phyloP scores from a whole-genome alignment of 2,888 invertebrate species.

The Drosophila macrothrix region DNA sequence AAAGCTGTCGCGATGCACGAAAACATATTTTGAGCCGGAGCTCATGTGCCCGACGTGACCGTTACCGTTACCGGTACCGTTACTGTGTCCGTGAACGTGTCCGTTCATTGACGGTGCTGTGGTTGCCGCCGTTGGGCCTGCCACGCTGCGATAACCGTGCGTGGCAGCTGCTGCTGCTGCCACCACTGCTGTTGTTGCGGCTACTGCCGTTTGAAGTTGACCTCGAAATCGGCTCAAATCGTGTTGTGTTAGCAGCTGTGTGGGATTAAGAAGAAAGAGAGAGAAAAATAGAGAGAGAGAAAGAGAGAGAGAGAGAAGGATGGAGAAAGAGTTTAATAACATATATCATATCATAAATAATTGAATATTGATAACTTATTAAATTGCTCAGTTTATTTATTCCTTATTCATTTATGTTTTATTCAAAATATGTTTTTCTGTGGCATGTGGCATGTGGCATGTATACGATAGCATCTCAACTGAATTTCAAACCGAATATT shows the following conservation, averaged over 20 bases:
- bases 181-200: constrained; percentile 48
- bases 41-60: constrained; percentile 54
- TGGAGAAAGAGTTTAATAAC: background rate
- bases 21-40: constrained; percentile 83
- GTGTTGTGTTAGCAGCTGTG: constrained; percentile 80
- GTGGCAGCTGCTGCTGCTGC: constrained; percentile 58
- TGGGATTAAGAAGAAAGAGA: constrained; percentile 66
- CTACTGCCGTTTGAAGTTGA: constrained; percentile 70
- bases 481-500: background rate
- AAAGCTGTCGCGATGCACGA: constrained; percentile 81
- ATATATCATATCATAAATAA: background rate
- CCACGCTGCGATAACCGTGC: constrained; percentile 63
- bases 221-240: constrained; percentile 79
- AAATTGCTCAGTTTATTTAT: background rate
- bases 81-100: constrained; percentile 38
- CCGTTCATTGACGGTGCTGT: constrained; percentile 22
- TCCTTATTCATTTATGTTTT: background rate
- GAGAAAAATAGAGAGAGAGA: background rate
- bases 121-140: constrained; percentile 53
- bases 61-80: constrained; percentile 30
- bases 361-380: background rate
- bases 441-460: background rate
- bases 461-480: background rate
- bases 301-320: background rate
- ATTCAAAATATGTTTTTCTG: background rate